phyloP scores from a whole-genome alignment of 2,113 vertebrate species.

The Peucedramus taeniatus region DNA sequence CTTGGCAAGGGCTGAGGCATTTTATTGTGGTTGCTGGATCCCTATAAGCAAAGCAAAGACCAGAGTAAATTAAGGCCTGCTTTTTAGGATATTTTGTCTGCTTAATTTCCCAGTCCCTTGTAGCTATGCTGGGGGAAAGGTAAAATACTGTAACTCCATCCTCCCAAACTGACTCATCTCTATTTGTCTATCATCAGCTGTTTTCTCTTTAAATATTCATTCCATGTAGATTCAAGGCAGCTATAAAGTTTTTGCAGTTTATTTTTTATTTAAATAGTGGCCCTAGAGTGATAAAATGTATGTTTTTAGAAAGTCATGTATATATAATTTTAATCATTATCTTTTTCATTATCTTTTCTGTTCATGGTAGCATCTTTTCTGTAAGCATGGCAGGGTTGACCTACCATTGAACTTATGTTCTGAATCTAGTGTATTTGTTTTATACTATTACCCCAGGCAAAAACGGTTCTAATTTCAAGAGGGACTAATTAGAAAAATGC shows the following conservation, averaged over 20 bases:
- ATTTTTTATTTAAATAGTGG: neutral
- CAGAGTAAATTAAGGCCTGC: neutral
- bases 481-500: conserved; percentile 39
- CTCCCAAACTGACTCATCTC: neutral
- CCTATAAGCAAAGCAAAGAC: neutral
- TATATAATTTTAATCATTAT: neutral
- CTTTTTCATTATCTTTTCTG: conserved; percentile 14
- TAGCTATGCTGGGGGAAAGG: neutral
- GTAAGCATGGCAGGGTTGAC: conserved; percentile 28
- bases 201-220: neutral
- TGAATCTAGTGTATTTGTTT: conserved; percentile 34
- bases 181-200: neutral
- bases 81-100: neutral
- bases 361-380: neutral
- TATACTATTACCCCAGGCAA: conserved; percentile 32
- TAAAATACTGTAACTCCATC: neutral
- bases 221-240: neutral
- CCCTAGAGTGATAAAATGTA: neutral
- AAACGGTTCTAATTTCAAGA: conserved; percentile 42
- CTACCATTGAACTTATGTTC: conserved; percentile 39
- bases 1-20: neutral
- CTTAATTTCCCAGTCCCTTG: neutral
- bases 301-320: neutral
- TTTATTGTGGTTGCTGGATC: neutral
- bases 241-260: neutral